A percentile compares a stretch with the other conserved stretches of the same genome.
Conservation (phyloP, 2,888 invertebrate genomes). For the Plagodis dolabraria region DNA sequence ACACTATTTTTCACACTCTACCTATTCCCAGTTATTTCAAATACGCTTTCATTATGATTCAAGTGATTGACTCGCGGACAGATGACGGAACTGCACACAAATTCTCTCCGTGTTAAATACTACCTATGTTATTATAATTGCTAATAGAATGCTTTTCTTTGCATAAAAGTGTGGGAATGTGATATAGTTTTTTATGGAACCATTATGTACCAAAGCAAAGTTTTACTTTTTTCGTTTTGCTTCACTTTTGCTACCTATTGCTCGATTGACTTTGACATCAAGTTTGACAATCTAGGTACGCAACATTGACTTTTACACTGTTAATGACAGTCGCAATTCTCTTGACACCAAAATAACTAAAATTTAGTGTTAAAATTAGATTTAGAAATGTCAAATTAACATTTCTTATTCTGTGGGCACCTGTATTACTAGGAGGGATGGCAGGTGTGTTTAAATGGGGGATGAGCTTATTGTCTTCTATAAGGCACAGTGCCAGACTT, state of each 20-base stretch:
- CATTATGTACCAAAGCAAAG: background rate
- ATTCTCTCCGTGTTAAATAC: background rate
- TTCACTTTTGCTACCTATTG: background rate
- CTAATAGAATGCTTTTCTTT: background rate
- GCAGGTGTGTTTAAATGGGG: too few species aligned
- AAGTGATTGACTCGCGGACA: slow-evolving; percentile 58
- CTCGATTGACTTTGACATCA: background rate
- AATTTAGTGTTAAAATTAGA: too few species aligned
- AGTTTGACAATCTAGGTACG: too few species aligned
- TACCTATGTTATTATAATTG: background rate
- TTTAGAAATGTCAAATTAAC: too few species aligned
- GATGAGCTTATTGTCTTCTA: too few species aligned
- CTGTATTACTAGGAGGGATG: too few species aligned
- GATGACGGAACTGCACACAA: slow-evolving; percentile 36
- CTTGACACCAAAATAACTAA: too few species aligned
- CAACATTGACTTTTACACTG: too few species aligned
- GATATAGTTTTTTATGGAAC: too few species aligned
- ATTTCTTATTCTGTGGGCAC: too few species aligned
- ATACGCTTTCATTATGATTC: slow-evolving; percentile 79
- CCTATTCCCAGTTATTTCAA: slow-evolving; percentile 68
- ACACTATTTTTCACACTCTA: slow-evolving; percentile 69
- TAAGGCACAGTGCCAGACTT: too few species aligned
- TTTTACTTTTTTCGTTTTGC: background rate
- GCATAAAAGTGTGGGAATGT: slow-evolving; percentile 4
- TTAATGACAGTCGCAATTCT: too few species aligned